A percentile compares a stretch with the other conserved stretches of the same genome.
These are phyloP conservation scores for Papilio aristodemus DNA, from an alignment of 1,140 invertebrate genomes.

Conservation along the genomic window DNA sequence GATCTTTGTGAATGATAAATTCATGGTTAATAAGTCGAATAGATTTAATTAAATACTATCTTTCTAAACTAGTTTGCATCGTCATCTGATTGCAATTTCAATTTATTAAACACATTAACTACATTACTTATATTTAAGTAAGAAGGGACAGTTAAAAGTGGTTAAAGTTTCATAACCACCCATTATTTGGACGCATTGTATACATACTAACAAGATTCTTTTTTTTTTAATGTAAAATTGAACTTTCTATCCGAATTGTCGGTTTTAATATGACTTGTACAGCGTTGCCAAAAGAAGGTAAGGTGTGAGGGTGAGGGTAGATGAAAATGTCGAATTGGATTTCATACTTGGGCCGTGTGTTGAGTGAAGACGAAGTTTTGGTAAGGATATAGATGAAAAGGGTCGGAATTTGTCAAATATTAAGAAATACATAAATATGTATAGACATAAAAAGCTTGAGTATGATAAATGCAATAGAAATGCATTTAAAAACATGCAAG, in stretches of 20 bases:
- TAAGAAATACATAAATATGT: background rate
- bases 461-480: background rate
- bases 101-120: background rate
- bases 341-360: background rate
- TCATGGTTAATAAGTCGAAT: conserved; percentile 2
- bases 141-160: background rate
- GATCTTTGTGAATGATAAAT: background rate
- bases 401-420: background rate
- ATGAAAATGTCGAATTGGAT: background rate
- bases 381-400: background rate
- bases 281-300: background rate
- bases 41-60: background rate
- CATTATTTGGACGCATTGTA: background rate
- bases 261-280: background rate
- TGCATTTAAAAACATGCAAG: background rate
- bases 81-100: background rate
- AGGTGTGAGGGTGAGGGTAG: background rate
- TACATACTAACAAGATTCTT: background rate
- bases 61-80: background rate
- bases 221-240: background rate
- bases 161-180: background rate
- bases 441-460: background rate
- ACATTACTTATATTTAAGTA: background rate
- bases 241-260: background rate
- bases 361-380: background rate